phyloP scores from a whole-genome alignment of 2,113 vertebrate genomes.

The Channa argus region DNA sequence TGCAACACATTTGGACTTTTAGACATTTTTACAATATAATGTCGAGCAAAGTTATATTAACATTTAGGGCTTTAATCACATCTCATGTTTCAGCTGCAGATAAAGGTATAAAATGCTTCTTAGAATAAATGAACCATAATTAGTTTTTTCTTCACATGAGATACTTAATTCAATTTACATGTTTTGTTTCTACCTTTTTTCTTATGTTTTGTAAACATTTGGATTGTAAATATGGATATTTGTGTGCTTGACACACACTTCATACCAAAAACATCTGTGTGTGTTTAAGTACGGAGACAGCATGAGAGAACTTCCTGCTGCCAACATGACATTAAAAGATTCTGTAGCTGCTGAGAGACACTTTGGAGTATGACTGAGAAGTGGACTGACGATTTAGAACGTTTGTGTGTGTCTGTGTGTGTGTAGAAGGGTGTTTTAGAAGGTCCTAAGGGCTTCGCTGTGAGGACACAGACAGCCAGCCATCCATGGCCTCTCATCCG shows the following conservation, averaged over 20 bases:
- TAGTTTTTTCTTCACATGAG: too few relatives aligned
- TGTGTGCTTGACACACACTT: constrained; percentile 7
- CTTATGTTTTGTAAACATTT: too few relatives aligned
- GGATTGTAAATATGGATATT: neutral
- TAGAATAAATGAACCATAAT: too few relatives aligned
- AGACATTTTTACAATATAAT: too few relatives aligned
- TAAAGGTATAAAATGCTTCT: too few relatives aligned
- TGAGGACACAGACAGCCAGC: constrained; percentile 70
- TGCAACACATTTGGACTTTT: too few relatives aligned
- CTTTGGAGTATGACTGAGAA: constrained; percentile 23
- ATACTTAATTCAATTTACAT: too few relatives aligned
- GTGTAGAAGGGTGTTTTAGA: constrained; percentile 44
- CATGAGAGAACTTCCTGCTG: constrained; percentile 29
- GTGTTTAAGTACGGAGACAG: neutral
- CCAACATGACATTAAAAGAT: constrained; percentile 43
- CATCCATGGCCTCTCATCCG: constrained; percentile 70
- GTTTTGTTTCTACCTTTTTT: too few relatives aligned
- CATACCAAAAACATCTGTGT: neutral
- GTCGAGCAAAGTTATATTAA: too few relatives aligned
- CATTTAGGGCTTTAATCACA: too few relatives aligned
- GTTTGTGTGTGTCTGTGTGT: constrained; percentile 39
- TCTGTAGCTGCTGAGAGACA: constrained; percentile 31
- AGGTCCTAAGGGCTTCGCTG: constrained; percentile 59
- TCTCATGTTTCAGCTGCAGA: too few relatives aligned
- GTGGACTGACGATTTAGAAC: constrained; percentile 24